Conservation (phyloP, 1,140 invertebrate species). For the Drosophila tani region DNA sequence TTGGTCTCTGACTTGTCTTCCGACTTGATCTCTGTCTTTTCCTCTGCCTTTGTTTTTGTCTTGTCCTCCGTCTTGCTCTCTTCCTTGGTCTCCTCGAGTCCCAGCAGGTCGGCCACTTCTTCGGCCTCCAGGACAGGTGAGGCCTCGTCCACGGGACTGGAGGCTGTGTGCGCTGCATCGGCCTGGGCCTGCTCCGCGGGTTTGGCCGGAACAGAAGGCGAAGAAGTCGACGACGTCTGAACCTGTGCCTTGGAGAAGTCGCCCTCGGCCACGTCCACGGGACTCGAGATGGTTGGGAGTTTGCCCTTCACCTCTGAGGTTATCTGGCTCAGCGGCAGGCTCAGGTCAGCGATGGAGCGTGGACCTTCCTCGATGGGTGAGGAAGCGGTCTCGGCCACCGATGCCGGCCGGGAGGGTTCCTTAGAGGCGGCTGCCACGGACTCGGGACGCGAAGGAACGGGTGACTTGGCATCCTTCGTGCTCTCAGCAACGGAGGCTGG, state of each 20-base stretch:
- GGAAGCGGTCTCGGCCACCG: conserved; percentile 60
- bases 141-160: conserved; percentile 75
- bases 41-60: not conserved
- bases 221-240: not conserved
- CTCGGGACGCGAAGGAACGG: conserved; percentile 3
- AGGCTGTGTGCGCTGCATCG: conserved; percentile 57
- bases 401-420: conserved; percentile 50
- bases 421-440: conserved; percentile 15
- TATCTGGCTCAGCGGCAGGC: conserved; percentile 19
- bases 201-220: conserved; percentile 22
- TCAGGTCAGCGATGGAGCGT: conserved; percentile 24
- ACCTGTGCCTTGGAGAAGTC: conserved; percentile 43
- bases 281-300: conserved; percentile 71
- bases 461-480: conserved; percentile 17
- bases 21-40: no score
- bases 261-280: conserved; percentile 76
- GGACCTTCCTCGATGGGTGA: conserved; percentile 70
- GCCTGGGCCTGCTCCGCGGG: conserved; percentile 52
- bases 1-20: not conserved
- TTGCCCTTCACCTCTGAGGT: conserved; percentile 28
- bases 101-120: conserved; percentile 36
- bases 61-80: not conserved
- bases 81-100: conserved; percentile 6
- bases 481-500: conserved; percentile 18
- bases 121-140: conserved; percentile 23